A percentile compares a stretch with the other conserved stretches of the same genome.
Evolutionary conservation across 2,888 invertebrate genomes (phyloP).

Genomic region (Oxytorus armatus): DNA sequence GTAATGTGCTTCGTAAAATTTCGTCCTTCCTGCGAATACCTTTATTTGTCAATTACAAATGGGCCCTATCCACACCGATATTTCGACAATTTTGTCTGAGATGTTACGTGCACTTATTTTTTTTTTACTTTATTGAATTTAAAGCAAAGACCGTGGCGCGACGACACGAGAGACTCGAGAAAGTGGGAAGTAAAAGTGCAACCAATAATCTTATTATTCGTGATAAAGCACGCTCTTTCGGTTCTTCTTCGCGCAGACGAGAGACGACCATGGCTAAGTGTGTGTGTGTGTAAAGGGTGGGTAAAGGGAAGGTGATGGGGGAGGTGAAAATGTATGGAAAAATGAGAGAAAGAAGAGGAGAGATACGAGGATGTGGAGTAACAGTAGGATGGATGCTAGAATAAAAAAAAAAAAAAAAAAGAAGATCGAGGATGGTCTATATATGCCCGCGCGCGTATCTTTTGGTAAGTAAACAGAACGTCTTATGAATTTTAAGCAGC

Average conservation of each 20-base stretch:
- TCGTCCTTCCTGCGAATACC: too few species aligned
- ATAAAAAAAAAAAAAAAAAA: slow-evolving; percentile 35
- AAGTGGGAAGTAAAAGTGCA: slow-evolving; percentile 75
- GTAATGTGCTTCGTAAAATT: too few species aligned
- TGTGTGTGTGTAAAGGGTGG: neutral
- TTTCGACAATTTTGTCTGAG: neutral
- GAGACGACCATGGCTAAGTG: neutral
- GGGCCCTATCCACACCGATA: too few species aligned
- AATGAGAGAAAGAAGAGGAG: slow-evolving; percentile 34
- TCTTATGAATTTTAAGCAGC: slow-evolving; percentile 84
- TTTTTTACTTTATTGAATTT: slow-evolving; percentile 6
- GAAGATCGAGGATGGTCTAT: slow-evolving; percentile 41
- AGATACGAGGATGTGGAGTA: slow-evolving; percentile 31
- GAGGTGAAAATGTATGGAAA: slow-evolving; percentile 15
- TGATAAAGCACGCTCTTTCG: slow-evolving; percentile 75
- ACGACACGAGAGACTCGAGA: slow-evolving; percentile 9
- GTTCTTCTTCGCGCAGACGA: neutral
- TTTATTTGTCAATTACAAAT: too few species aligned
- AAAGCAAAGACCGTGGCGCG: neutral
- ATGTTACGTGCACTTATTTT: too few species aligned
- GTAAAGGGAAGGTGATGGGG: neutral
- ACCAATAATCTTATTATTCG: slow-evolving; percentile 82
- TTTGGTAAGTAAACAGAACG: slow-evolving; percentile 83
- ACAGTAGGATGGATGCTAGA: slow-evolving; percentile 36
- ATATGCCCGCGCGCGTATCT: slow-evolving; percentile 76